Base-by-base conservation (phyloP, 2,888 invertebrate genomes). In the Yponomeuta evonymella region DNA sequence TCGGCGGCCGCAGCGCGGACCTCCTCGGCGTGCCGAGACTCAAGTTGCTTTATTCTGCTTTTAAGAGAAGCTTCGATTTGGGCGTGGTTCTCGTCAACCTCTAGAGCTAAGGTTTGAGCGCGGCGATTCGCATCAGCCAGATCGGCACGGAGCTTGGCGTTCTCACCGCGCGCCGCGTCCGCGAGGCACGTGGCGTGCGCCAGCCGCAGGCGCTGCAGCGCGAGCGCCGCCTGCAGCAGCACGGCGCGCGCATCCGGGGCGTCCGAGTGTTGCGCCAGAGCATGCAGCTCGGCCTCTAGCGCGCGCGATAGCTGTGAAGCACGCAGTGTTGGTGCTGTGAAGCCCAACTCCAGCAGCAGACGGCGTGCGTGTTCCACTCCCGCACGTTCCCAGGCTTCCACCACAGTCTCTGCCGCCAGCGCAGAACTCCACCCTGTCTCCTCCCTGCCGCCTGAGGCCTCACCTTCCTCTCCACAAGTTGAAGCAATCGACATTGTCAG, bases 71-170 rank as follows among this genome's bases (percentile, higher is more conserved):
- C 94, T 83, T 98, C 98, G 81, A 98, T 93, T 72, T 95, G 94
- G 1, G 95, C 94, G 83, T 98, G 97, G 77, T 96, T 95, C 79
- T 98, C 98, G 83, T 98, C 98, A 2, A 98, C 96, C 85, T 98
- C 98, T 77, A 96, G 96, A 1, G 97, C 98, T 70, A 98, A 90
- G 71, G 97, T 83, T 0, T 95, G 93, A 0, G 97, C 96, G 76
- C 98, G 93, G 72, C 95, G 94, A 81, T 98, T 97, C 0, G 97
- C 97, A 81, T 97, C 97, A 30, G 93, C 90, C 29, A 98, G 94
- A 80, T 97, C 97, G 12, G 93, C 88, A 73, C 95, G 95, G 63
- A 98, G 86, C 83, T 98, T 98, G 76, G 96, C 95, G 71, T 97
- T 94, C 83, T 98, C 98, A 87, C 92, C 96, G 93, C 69, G 94